Percentiles rank a stretch among this genome's conserved stretches.
Evolutionary conservation across 2,797 vertebrate genomes (phyloP).

Genomic region (Xenopus petersii): DNA sequence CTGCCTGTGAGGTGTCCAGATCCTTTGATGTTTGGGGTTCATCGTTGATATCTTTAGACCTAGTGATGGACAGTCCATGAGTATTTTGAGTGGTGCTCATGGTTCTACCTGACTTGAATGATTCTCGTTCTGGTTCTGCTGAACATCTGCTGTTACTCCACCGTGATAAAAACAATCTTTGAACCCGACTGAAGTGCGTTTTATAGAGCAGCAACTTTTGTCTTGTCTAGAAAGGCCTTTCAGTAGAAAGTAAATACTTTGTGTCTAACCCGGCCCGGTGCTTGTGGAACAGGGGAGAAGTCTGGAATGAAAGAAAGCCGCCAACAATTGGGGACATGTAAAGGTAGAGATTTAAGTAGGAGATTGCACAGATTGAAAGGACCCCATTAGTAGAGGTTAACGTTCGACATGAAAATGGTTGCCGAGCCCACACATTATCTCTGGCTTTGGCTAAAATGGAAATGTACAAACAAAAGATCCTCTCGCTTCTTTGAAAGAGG

Average conservation of each 20-base stretch:
- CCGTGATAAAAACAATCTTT: not conserved
- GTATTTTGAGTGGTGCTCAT: too few species aligned
- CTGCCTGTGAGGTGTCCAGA: too few species aligned
- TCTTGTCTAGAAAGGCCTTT: not conserved
- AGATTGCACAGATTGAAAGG: conserved; percentile 48
- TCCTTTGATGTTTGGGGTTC: too few species aligned
- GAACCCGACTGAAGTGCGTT: not conserved
- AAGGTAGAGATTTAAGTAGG: conserved; percentile 28
- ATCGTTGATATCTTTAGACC: too few species aligned
- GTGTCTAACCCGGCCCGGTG: not conserved
- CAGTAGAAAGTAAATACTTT: not conserved
- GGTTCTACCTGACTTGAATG: too few species aligned
- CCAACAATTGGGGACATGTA: not conserved
- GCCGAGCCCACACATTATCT: conserved; percentile 67
- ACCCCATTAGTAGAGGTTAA: conserved; percentile 74
- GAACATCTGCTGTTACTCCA: not conserved
- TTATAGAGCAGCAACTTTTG: not conserved
- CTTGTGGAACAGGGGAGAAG: not conserved
- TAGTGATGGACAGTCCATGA: too few species aligned
- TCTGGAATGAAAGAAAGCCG: not conserved
- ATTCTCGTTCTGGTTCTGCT: not conserved
- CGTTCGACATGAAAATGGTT: conserved; percentile 55
- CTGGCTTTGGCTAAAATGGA: conserved; percentile 64
- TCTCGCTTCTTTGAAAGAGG: conserved; percentile 56
- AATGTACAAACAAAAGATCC: conserved; percentile 60